phyloP scores from a whole-genome alignment of 2,888 invertebrate genomes.

The Ypsolopha scabrella region DNA sequence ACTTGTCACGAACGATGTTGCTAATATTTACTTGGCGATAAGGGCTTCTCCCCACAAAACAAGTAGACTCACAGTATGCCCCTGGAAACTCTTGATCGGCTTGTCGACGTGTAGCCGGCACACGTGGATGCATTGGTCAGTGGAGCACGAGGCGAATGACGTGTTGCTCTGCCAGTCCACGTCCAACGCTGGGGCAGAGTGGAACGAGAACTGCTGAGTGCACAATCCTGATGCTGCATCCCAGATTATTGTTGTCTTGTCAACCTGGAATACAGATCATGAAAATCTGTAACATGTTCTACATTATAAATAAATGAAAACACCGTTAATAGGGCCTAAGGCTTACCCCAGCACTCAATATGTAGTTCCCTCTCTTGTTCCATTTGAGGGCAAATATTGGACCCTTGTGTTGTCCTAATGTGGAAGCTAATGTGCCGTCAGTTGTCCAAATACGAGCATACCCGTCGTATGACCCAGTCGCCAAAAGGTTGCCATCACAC shows the following conservation, averaged over 20 bases:
- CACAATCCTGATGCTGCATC: conserved; percentile 97
- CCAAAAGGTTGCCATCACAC: conserved; percentile 95
- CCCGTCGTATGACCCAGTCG: conserved; percentile 99
- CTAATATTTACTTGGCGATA: no score
- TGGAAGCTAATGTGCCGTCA: conserved; percentile 92
- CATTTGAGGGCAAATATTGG: conserved; percentile 99
- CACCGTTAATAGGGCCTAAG: no score
- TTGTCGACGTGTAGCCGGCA: conserved; percentile 93
- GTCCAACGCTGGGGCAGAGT: conserved; percentile 97
- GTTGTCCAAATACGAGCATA: conserved; percentile 99
- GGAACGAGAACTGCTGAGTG: conserved; percentile 99
- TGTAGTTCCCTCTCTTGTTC: conserved; percentile 98
- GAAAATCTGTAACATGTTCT: no score
- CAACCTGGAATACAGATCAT: conserved; percentile 79
- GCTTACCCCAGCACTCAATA: conserved; percentile 95
- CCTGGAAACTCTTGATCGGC: conserved; percentile 99
- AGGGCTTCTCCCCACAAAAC: no score
- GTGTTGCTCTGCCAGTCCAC: conserved; percentile 99
- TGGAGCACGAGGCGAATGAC: conserved; percentile 98
- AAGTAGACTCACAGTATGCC: conserved; percentile 89
- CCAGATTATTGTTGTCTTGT: conserved; percentile 98
- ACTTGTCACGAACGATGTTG: no score
- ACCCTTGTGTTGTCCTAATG: conserved; percentile 98
- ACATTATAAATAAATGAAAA: no score
- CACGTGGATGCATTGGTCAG: conserved; percentile 98